These are phyloP conservation scores for Heliconius cydno DNA, from an alignment of 2,888 invertebrate genomes.

Conservation along the genomic window DNA sequence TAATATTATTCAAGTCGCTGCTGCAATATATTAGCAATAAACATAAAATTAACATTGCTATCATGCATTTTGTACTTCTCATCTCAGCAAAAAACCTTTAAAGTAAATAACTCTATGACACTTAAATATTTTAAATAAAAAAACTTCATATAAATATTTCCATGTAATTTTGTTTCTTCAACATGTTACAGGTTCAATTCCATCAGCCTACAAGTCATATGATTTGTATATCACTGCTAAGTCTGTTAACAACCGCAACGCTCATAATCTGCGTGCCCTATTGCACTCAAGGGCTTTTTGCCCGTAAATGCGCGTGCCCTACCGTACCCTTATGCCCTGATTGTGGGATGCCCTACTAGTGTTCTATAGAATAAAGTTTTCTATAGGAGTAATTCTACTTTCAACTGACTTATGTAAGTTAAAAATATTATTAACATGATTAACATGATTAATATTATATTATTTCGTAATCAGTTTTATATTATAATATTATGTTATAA, in stretches of 20 bases:
- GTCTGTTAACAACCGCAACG: constrained; percentile 48
- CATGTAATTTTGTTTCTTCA: neutral
- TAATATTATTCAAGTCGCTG: neutral
- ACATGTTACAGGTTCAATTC: constrained; percentile 1
- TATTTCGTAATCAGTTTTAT: too few relatives aligned
- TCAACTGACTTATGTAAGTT: constrained; percentile 6
- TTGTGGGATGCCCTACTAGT: constrained; percentile 56
- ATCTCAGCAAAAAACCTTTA: too few relatives aligned
- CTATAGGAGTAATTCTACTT: neutral
- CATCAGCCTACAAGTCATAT: constrained; percentile 42
- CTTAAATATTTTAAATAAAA: too few relatives aligned
- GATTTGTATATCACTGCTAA: constrained; percentile 54
- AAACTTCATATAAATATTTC: too few relatives aligned
- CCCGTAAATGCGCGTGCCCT: constrained; percentile 54
- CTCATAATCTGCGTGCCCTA: constrained; percentile 49
- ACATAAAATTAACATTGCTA: neutral
- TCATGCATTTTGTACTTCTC: neutral
- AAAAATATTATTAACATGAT: neutral
- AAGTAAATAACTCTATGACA: too few relatives aligned
- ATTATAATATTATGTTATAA: too few relatives aligned
- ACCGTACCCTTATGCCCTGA: constrained; percentile 54
- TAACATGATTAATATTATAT: too few relatives aligned
- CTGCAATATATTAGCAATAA: neutral
- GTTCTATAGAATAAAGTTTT: neutral
- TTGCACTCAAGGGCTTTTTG: constrained; percentile 43